Evolutionary conservation across 2,797 vertebrate genomes (phyloP).

Genomic region (Propithecus perrieri): DNA sequence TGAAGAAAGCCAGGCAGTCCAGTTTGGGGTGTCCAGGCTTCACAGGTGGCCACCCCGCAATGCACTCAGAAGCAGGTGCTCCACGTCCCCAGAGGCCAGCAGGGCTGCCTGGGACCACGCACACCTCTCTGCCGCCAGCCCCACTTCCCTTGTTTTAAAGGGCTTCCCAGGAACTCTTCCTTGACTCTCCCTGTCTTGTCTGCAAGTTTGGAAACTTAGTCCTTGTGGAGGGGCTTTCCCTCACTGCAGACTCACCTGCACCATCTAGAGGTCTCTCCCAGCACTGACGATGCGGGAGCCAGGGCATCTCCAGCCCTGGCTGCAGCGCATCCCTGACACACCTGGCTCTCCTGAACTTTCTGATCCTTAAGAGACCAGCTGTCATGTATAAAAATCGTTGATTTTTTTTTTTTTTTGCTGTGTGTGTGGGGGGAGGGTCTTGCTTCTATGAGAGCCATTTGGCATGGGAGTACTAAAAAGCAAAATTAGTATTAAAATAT

Average conservation of each 20-base stretch:
- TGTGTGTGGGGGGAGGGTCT: neutral
- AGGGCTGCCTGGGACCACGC: neutral
- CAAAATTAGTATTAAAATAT: constrained; percentile 26
- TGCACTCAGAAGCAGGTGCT: neutral
- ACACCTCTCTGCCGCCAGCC: neutral
- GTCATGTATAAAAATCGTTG: neutral
- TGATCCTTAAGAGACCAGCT: neutral
- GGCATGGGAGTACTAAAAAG: constrained; percentile 25
- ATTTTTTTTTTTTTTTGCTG: neutral
- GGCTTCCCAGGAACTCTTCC: constrained; percentile 67
- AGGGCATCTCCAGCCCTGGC: too few species aligned
- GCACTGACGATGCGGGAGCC: constrained; percentile 39
- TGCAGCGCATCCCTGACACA: neutral
- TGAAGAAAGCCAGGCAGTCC: neutral
- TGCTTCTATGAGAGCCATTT: constrained; percentile 29
- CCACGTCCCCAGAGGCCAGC: neutral
- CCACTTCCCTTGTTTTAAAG: constrained; percentile 1
- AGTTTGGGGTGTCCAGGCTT: neutral
- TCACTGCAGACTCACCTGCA: constrained; percentile 78
- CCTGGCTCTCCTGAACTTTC: neutral
- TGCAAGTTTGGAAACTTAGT: constrained; percentile 60
- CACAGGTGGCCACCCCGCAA: constrained; percentile 43
- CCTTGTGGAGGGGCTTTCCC: constrained; percentile 27
- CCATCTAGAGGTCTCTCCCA: constrained; percentile 84
- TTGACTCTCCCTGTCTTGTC: constrained; percentile 1